Percentiles rank a stretch among this genome's conserved stretches.
These are phyloP conservation scores for Reticulitermes speratus DNA, from an alignment of 1,140 invertebrate genomes.

Conservation along the genomic window DNA sequence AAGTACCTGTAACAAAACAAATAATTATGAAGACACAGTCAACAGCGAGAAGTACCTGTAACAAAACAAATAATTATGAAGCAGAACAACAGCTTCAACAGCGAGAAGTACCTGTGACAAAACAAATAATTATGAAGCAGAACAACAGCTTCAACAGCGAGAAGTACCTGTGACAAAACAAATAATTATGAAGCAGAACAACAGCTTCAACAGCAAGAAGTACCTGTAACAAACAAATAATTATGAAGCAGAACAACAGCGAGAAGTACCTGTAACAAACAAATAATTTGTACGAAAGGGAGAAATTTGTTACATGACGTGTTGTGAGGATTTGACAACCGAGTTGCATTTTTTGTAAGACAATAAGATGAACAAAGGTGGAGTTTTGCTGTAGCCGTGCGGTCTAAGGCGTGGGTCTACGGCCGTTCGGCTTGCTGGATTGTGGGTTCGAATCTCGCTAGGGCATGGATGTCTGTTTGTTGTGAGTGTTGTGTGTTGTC, in stretches of 20 bases:
- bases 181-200: constrained; percentile 55
- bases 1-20: constrained; percentile 41
- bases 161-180: constrained; percentile 41
- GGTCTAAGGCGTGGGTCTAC: too few relatives aligned
- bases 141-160: background rate
- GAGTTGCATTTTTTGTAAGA: too few relatives aligned
- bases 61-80: constrained; percentile 54
- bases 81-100: constrained; percentile 17
- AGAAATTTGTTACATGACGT: too few relatives aligned
- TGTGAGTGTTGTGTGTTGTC: too few relatives aligned
- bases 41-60: constrained; percentile 41
- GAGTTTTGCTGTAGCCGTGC: too few relatives aligned
- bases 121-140: constrained; percentile 55
- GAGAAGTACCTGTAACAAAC: constrained; percentile 41
- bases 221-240: constrained; percentile 49
- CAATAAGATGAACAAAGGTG: too few relatives aligned
- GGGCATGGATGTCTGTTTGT: too few relatives aligned
- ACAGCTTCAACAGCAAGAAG: background rate
- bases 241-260: constrained; percentile 47
- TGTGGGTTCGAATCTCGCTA: too few relatives aligned
- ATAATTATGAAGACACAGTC: constrained; percentile 55
- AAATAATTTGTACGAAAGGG: too few relatives aligned
- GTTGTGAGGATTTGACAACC: too few relatives aligned
- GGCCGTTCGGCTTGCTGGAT: too few relatives aligned
- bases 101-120: constrained; percentile 41